Percentiles rank a stretch among this genome's conserved stretches.
Evolutionary conservation across 2,888 invertebrate species (phyloP).

Genomic region (Orthonevra nobilis): DNA sequence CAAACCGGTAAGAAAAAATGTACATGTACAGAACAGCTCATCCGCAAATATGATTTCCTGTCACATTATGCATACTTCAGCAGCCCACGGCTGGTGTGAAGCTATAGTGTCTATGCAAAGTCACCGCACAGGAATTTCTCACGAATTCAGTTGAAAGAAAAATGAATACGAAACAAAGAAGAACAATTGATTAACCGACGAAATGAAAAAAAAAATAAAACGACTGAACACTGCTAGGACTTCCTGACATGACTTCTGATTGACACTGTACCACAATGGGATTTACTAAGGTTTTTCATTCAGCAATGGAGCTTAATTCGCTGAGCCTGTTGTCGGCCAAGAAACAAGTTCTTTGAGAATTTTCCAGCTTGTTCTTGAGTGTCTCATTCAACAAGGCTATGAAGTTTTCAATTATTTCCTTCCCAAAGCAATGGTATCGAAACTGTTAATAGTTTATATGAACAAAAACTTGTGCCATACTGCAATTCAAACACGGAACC

Average conservation of each 20-base stretch:
- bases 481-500: no score
- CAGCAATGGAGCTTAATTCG: constrained; percentile 5
- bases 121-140: neutral
- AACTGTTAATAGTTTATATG: no score
- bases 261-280: constrained; percentile 23
- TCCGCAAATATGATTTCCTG: constrained; percentile 55
- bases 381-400: no score
- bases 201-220: neutral
- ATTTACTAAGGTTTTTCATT: constrained; percentile 23
- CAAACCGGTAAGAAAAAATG: neutral
- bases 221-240: constrained; percentile 38
- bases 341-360: neutral
- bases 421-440: no score
- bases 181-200: constrained; percentile 28
- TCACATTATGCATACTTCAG: constrained; percentile 50
- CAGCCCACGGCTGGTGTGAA: neutral
- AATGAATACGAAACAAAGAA: constrained; percentile 23
- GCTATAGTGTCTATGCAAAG: neutral
- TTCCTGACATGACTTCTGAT: constrained; percentile 45
- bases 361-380: no score
- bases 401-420: no score
- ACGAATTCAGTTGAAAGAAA: constrained; percentile 10
- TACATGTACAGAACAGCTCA: constrained; percentile 15
- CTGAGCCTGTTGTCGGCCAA: constrained; percentile 15
- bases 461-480: no score